Base-by-base conservation (phyloP, 2,797 vertebrate genomes). In the Eulemur coronatus region DNA sequence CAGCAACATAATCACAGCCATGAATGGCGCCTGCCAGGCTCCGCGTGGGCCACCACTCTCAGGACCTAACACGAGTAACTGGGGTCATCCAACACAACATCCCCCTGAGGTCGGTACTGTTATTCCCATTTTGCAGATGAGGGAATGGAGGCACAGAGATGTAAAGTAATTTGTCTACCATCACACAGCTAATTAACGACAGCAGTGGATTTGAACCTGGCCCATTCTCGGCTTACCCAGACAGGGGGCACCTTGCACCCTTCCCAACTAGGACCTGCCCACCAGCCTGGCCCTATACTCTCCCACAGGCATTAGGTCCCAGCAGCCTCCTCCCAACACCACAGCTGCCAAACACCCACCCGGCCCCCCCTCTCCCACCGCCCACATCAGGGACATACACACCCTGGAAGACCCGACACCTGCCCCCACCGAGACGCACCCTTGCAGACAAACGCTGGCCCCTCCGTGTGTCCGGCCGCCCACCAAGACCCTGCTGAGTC, bases 381-480 rank as follows among this genome's bases (percentile, higher is more conserved):
- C 7, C 81, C 61, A 14, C 73, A 65, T 61, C 5, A 17, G 73
- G 35, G 17, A 93, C 28, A 52, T 5, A 20, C 14, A 17, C 13
- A 13, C 35, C 46, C 20, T 22, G 1, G 57, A 86, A 35, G 33
- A 76, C 57, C 41, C 30, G 18, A 55, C 1, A 15, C 46, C 14
- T 15, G 55, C 22, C 26, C 26, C 82, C 28, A 1, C 22, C 2
- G 13, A 15, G 7, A 63, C 67, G 8, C 28, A 38, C 2, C 24
- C 52, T 15, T 24, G 30, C 2, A n/a, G 63, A 70, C 0, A 17
- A 20, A 7, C 20, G 0, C 33, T 30, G 52, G 4, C 24, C 1
- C 1, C 0, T 12, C 10, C 43, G 59, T 8, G 17, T 1, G 2
- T 73, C 59, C 5, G 0, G 79, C 86, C 35, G 4, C 24, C 59